Evolutionary conservation across 2,797 vertebrate genomes (phyloP), one percentile per base, ranked within the genome.

Genomic region (Oreochromis grahami): DNA sequence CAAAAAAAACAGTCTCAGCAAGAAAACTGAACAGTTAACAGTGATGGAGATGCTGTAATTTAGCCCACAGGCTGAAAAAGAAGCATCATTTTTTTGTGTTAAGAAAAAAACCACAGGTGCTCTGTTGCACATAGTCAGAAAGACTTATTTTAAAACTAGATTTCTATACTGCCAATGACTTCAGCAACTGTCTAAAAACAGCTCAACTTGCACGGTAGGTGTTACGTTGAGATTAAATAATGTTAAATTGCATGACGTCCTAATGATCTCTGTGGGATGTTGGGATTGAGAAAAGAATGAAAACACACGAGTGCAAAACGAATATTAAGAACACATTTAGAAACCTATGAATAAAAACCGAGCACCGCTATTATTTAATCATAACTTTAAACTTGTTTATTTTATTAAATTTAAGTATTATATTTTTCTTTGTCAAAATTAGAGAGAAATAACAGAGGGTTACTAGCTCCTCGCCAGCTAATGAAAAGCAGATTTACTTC

Each of bases 181-280:
- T 83, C 78, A 50, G 55, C 82, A 53, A 56, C 36, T 78, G 14
- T 50, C 43, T 6, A 12, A 58, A 77, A 65, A 19, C 77, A 34
- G 58, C 45, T 80, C 36, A 0, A 63, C 41, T 48, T 50, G 21
- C 32, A 74, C 19, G 2, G 8, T 8, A 3, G 1, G 7, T 13
- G 80, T 85, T 63, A 80, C 17, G n/a, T 29, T 81, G 11, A 52
- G 17, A 88, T 87, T 53, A 65, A 55, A 79, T 51, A 12, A 15
- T 26, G 76, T 65, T 79, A 51, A 79, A 86, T 78, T 26, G 56
- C 19, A 77, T 6, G 4, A 81, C 79, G 43, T 19, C 72, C 14
- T 87, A 86, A 91, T 79, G 53, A 87, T 56, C 56, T 76, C 82
- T 77, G 50, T 55, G 32, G 80, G 72, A 77, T 81, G 19, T 34